Conservation (phyloP, 2,888 invertebrate species). For the Perdita meconis region DNA sequence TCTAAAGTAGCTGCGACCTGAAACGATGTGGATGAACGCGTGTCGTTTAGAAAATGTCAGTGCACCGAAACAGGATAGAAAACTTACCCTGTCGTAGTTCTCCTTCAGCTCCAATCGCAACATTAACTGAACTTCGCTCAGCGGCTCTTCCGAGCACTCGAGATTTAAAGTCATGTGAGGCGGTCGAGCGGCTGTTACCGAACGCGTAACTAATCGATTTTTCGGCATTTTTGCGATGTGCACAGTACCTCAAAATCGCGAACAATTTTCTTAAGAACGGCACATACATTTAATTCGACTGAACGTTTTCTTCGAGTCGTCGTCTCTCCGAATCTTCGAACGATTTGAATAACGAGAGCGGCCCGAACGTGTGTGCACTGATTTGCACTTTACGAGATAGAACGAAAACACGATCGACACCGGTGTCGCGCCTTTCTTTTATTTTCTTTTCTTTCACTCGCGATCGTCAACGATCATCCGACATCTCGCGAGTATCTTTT, state of each 20-base stretch:
- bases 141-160: constrained; percentile 84
- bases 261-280: neutral
- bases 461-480: no score
- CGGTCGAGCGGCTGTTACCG: constrained; percentile 74
- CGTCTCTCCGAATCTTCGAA: neutral
- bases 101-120: constrained; percentile 77
- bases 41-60: no score
- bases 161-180: constrained; percentile 81
- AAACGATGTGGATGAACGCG: constrained; percentile 1
- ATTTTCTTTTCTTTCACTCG: neutral
- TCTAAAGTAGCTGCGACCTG: constrained; percentile 79
- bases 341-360: no score
- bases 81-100: constrained; percentile 78
- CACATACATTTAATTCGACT: constrained; percentile 22
- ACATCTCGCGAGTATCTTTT: neutral
- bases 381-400: no score
- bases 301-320: neutral
- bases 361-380: no score
- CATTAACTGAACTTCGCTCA: constrained; percentile 83
- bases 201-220: constrained; percentile 72
- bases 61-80: no score
- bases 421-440: no score
- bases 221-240: constrained; percentile 70
- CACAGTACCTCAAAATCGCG: neutral
- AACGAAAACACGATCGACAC: no score